Base-by-base conservation (phyloP, 2,113 vertebrate genomes). In the Tyrannus savana region DNA sequence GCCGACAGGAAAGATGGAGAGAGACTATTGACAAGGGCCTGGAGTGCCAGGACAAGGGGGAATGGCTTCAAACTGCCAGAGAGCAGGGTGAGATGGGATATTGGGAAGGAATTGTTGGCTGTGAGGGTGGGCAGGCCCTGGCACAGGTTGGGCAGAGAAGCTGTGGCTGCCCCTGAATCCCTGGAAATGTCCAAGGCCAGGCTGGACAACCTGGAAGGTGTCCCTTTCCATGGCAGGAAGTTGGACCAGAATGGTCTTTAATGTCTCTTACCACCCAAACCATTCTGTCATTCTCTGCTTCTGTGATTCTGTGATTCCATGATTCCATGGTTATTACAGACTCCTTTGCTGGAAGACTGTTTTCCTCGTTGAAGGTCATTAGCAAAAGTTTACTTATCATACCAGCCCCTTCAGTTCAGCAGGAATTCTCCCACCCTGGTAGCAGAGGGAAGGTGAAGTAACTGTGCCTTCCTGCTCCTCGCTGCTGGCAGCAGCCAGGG, bases 341-440 rank as follows among this genome's bases (percentile, higher is more conserved):
- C 24, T 60, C 49, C 69, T 59, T 62, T 64, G 25, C 16, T 73
- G 62, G 33, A 67, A 50, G 25, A 17, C 7, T 31, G 3, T 6
- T 71, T 44, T 59, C 47, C 31, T 10, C 53, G 71, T 46, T 9
- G 35, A 49, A 58, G 46, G 5, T 56, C 63, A 44, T 37, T 6
- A 84, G 30, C 15, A 77, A 69, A 56, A 33, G 12, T 30, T 39
- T 23, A 52, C 28, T 44, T 30, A 11, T 33, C 35, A 55, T 12
- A 21, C 0, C 1, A 24, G 7, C 9, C 9, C 17, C 30, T 37
- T n/a, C 12, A 12, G 30, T 16, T 28, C 30, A 23, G 23, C 1
- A 0, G 28, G n/a, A 63, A 89, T 39, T 27, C 15, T 56, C 68
- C 44, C 56, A 50, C 47, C 4, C 10, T 16, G 19, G 22, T 13